Evolutionary conservation across 2,113 vertebrate species (phyloP), one percentile per base, ranked within the genome.

Genomic region (Melanotaenia duboulayi): DNA sequence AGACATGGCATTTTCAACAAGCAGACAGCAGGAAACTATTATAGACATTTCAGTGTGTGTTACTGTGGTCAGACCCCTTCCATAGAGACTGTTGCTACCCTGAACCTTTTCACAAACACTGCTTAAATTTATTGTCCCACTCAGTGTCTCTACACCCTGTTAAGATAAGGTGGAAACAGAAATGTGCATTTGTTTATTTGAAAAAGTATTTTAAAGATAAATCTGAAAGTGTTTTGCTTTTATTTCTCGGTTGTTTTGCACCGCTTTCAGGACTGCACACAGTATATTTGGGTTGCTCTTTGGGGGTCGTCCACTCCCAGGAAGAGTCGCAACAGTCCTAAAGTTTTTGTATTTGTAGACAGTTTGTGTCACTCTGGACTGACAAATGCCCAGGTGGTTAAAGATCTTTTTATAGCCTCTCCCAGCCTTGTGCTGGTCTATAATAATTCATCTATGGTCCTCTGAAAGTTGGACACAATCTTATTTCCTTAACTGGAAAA

Each of bases 371-470:
- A 51, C 32, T 0, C 46, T 51, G 46, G 62, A 65, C 3, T 7
- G 62, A 49, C 22, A n/a, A 23, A 51, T 28, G 7, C 28, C 24
- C 44, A 32, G 25, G 2, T 50, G 19, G 14, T 65, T 65, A 10
- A n/a, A 51, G 28, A 65, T 65, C 2, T 25, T 65, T 32, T 51
- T 65, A 48, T 65, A 65, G 7, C 62, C 62, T 2, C 39, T 35
- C 11, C 46, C 62, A 17, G 48, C n/a, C 1, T 20, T 11, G 28
- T 50, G 62, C 25, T 51, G 28, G 10, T 22, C 48, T 32, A 51
- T 1, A 20, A 65, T 51, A n/a, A 9, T 39, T 51, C 7, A 51
- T n/a, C 46, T 51, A 16, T 23, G 1, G 0, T 51, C 32, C 49
- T 64, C 62, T 39, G 62, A 17, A 37, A 65, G 28, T 3, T 23